Base-by-base conservation (phyloP, 1,140 invertebrate genomes). In the Octopus sinensis region DNA sequence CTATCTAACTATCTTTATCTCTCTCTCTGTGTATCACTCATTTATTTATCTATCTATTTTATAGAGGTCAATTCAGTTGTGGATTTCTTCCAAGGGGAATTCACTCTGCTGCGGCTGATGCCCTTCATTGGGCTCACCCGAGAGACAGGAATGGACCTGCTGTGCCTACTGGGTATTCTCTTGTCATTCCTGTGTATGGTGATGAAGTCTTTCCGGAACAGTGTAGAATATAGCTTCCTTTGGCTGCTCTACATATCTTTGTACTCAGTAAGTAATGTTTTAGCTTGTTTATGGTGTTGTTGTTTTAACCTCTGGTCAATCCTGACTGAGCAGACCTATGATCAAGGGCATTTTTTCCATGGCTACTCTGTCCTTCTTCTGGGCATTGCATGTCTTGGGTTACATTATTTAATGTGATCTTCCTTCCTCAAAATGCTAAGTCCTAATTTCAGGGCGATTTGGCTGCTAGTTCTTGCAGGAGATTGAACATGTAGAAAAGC, bases 191-290 rank as follows among this genome's bases (percentile, higher is more conserved):
- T 88, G 68, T 87, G 87, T 82, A 84, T 90, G 54, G 83, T 90
- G n/a, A 88, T 85, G 7, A 83, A 83, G 62, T 80, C 76, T 17
- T 84, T 86, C 53, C 81, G 90, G 54, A 88, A 89, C 80, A 86
- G 85, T 54, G 78, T 91, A 5, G 85, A 86, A n/a, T 95, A 95
- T 90, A 91, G 92, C 30, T 84, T 92, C 53, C 89, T 96, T 13
- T 96, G 95, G 94, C 90, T 93, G 43, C 88, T 94, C 0, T 96
- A 96, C 90, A 94, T 93, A 84, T 96, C 95, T 2, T 84, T 96
- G 2, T 95, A 93, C 84, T 94, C 95, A 91, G 93, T 96, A 84
- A 83, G 30, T 82, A 30, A 51, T 53, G 13, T 75, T 78, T 13
- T 30, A 12, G 10, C 0, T 76, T 76, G 12, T 2, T 43, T 43